phyloP scores from a whole-genome alignment of 2,888 invertebrate species.

The Epinotia bilunana region DNA sequence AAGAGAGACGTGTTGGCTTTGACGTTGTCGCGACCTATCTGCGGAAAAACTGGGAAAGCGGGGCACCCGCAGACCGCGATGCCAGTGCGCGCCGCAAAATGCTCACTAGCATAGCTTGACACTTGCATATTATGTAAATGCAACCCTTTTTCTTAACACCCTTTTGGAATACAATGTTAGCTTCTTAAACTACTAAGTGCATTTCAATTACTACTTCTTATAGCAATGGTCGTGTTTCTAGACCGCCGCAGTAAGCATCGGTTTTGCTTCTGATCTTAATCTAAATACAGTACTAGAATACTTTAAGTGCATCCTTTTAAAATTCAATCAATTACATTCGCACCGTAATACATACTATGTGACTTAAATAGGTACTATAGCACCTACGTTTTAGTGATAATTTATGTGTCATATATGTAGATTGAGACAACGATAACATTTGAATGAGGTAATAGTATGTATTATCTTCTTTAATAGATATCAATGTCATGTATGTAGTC shows the following conservation, averaged over 20 bases:
- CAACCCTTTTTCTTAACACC: conserved; percentile 5
- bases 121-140: conserved; percentile 21
- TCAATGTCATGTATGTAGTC: no score
- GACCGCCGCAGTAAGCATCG: conserved; percentile 7
- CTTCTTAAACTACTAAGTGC: conserved; percentile 9
- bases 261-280: conserved; percentile 24
- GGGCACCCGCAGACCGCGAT: conserved; percentile 54
- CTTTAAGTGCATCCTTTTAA: neutral
- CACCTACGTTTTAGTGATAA: no score
- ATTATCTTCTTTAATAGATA: no score
- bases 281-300: neutral
- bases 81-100: conserved; percentile 6
- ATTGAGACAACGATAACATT: no score
- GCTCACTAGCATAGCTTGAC: neutral
- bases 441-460: no score
- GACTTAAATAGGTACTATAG: no score
- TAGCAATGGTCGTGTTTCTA: neutral
- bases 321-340: neutral
- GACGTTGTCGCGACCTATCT: conserved; percentile 49
- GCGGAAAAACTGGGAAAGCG: conserved; percentile 66
- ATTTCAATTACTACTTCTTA: conserved; percentile 3
- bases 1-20: conserved; percentile 51
- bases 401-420: no score
- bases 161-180: conserved; percentile 7
- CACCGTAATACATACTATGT: neutral